Conservation (phyloP, 2,888 invertebrate species). For the Andricus curvator region DNA sequence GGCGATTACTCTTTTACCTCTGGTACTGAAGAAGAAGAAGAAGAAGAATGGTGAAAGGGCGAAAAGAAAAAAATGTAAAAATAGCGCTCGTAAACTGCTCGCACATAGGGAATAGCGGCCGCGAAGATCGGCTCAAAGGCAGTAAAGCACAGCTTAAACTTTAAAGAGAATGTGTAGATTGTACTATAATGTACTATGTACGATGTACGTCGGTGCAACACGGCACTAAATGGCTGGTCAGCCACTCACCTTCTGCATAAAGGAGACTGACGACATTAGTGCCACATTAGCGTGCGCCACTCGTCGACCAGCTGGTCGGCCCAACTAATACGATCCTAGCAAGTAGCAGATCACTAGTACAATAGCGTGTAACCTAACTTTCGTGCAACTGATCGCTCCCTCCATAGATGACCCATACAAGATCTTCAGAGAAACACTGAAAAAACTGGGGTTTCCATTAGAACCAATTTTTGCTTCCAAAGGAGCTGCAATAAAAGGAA, state of each 20-base stretch:
- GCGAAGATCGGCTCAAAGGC: constrained; percentile 50
- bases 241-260: constrained; percentile 54
- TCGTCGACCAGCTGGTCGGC: constrained; percentile 72
- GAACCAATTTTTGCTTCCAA: too few relatives aligned
- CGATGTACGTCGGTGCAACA: constrained; percentile 37
- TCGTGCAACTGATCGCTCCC: constrained; percentile 25
- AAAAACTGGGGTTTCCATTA: too few relatives aligned
- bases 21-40: constrained; percentile 13
- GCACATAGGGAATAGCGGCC: constrained; percentile 47
- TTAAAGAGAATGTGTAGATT: constrained; percentile 51
- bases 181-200: constrained; percentile 57
- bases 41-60: neutral
- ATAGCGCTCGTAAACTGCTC: constrained; percentile 58
- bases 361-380: constrained; percentile 19
- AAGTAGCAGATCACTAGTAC: constrained; percentile 64
- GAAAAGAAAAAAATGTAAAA: constrained; percentile 46
- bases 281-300: constrained; percentile 72
- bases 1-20: constrained; percentile 6
- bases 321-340: constrained; percentile 70
- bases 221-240: constrained; percentile 49
- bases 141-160: constrained; percentile 48
- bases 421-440: neutral
- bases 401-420: neutral
- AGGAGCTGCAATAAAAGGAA: too few relatives aligned
- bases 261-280: constrained; percentile 71